phyloP scores from a whole-genome alignment of 2,797 vertebrate genomes.

The Typhlichthys subterraneus region DNA sequence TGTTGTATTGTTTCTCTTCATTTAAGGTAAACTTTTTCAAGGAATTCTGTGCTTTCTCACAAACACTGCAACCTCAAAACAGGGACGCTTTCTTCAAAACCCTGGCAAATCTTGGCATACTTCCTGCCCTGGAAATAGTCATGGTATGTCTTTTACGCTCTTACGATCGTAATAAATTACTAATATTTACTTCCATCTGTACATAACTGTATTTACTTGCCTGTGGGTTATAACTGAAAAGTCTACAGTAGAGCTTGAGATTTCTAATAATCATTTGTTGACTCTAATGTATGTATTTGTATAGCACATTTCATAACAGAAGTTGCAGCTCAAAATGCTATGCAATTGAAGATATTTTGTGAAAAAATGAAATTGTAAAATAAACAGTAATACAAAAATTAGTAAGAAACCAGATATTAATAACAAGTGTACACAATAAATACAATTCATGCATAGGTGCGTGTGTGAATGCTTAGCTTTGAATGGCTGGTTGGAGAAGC shows the following conservation, averaged over 20 bases:
- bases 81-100: constrained; percentile 97
- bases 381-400: no score
- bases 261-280: background rate
- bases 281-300: no score
- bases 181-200: background rate
- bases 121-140: constrained; percentile 95
- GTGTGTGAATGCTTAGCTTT: no score
- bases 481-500: no score
- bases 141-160: constrained; percentile 80
- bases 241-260: background rate
- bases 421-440: no score
- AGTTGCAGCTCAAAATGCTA: no score
- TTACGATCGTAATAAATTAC: background rate
- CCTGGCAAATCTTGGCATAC: constrained; percentile 92
- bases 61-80: constrained; percentile 95
- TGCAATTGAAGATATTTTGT: no score
- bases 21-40: constrained; percentile 94
- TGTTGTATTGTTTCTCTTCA: constrained; percentile 33
- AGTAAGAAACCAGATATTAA: no score
- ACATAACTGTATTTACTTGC: background rate
- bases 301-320: no score
- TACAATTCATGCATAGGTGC: no score
- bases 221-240: background rate
- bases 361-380: no score
- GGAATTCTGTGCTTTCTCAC: constrained; percentile 96